Evolutionary conservation across 2,888 invertebrate genomes (phyloP).

Genomic region (Oeneis ivallda): DNA sequence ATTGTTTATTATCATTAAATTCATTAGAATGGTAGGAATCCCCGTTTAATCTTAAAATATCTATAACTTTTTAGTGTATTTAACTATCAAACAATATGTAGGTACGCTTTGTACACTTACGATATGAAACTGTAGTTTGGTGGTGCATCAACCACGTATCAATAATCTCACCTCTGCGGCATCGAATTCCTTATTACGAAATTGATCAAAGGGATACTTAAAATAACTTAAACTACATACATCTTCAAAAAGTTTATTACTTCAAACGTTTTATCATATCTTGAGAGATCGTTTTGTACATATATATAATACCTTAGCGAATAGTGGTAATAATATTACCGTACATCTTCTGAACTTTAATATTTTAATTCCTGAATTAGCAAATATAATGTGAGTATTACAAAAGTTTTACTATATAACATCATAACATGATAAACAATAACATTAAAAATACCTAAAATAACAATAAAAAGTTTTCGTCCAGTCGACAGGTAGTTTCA

Average conservation of each 20-base stretch:
- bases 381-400: conserved; percentile 3
- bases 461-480: neutral
- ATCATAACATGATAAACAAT: neutral
- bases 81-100: too few relatives aligned
- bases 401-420: neutral
- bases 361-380: neutral
- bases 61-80: too few relatives aligned
- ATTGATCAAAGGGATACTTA: neutral
- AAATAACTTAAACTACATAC: neutral
- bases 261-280: neutral
- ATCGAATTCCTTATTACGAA: too few relatives aligned
- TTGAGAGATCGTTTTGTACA: neutral
- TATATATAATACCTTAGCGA: neutral
- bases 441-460: neutral
- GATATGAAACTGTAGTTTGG: too few relatives aligned
- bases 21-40: too few relatives aligned
- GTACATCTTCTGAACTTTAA: neutral
- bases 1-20: too few relatives aligned
- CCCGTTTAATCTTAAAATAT: too few relatives aligned
- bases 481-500: too few relatives aligned
- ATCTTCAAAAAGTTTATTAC: neutral
- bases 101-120: too few relatives aligned
- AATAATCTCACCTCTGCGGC: too few relatives aligned
- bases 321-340: neutral
- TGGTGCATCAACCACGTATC: too few relatives aligned